These are phyloP conservation scores for Delphinapterus leucas DNA, from an alignment of 2,113 vertebrate genomes.

Conservation along the genomic window DNA sequence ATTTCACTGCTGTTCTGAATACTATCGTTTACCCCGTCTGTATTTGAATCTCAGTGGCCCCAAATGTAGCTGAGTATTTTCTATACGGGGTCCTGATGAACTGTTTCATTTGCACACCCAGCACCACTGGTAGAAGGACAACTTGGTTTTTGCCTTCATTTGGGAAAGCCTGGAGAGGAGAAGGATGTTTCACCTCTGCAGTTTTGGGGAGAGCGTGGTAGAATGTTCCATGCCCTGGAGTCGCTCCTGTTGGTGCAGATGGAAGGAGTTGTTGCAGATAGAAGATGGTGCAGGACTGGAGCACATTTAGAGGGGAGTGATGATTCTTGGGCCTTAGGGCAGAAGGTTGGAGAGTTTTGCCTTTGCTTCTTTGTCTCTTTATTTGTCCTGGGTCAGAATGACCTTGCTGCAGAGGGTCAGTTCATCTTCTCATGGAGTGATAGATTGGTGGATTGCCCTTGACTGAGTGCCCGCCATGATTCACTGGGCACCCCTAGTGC, in stretches of 20 bases:
- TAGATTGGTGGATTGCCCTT: not conserved
- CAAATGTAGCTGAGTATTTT: not conserved
- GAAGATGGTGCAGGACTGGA: accelerated
- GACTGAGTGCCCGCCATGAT: not conserved
- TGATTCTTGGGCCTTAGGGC: not conserved
- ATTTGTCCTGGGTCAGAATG: not conserved
- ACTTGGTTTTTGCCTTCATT: not conserved
- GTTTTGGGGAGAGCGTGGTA: not conserved
- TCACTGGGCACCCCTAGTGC: not conserved
- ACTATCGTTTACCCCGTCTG: not conserved
- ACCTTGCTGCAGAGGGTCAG: not conserved
- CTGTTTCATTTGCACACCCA: not conserved
- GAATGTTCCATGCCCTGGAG: not conserved
- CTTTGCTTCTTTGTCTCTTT: not conserved
- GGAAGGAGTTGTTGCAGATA: not conserved
- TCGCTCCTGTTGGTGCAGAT: not conserved
- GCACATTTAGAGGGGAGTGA: not conserved
- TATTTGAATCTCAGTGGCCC: not conserved
- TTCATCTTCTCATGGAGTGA: not conserved
- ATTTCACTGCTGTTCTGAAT: not conserved
- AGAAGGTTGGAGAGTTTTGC: not conserved
- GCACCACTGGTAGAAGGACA: not conserved
- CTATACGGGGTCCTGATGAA: not conserved
- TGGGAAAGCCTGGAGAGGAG: not conserved
- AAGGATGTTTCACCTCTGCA: not conserved